These are phyloP conservation scores for Varroa destructor DNA, from an alignment of 1,140 invertebrate species.

Conservation along the genomic window DNA sequence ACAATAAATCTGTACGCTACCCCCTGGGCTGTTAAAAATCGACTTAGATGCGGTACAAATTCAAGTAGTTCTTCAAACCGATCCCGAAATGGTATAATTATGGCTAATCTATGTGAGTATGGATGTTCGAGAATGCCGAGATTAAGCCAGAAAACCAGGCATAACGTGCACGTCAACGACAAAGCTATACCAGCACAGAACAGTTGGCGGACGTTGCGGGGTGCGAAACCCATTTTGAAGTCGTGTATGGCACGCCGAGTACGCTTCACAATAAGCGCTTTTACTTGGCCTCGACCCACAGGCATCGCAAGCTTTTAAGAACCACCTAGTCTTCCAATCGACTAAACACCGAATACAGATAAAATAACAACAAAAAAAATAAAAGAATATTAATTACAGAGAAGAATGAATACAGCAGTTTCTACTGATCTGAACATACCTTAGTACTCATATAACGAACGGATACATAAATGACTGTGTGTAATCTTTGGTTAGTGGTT, in stretches of 20 bases:
- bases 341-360: too few species aligned
- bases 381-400: too few species aligned
- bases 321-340: too few species aligned
- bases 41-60: conserved; percentile 78
- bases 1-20: conserved; percentile 77
- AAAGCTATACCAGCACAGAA: conserved; percentile 3
- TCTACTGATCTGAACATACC: too few species aligned
- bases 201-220: conserved; percentile 18
- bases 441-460: too few species aligned
- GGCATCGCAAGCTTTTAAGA: too few species aligned
- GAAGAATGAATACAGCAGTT: too few species aligned
- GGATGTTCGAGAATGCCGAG: conserved; percentile 21
- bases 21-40: conserved; percentile 65
- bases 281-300: not conserved
- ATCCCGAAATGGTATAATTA: conserved; percentile 84
- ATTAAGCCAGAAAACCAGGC: conserved; percentile 9
- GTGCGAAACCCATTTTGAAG: conserved; percentile 22
- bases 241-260: not conserved
- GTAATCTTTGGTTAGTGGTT: too few species aligned
- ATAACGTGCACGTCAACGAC: conserved; percentile 1
- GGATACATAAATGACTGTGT: too few species aligned
- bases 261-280: conserved; percentile 10
- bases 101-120: conserved; percentile 48
- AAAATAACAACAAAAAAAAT: too few species aligned
- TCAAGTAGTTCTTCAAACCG: conserved; percentile 82